Conservation (phyloP, 2,113 vertebrate species). For the Antechinus stuartii region DNA sequence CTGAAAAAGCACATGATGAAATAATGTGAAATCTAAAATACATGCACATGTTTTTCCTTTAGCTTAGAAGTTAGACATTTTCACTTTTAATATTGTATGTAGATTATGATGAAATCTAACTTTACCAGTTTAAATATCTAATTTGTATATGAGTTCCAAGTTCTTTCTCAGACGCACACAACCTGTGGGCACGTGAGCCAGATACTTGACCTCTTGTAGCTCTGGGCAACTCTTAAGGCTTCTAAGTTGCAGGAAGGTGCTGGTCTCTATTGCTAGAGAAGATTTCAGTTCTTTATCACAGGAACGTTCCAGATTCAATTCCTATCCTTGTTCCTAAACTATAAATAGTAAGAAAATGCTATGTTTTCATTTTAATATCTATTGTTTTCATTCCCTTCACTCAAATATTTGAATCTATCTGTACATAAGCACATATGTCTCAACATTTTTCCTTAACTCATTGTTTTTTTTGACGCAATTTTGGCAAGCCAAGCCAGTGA, state of each 20-base stretch:
- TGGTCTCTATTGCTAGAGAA: neutral
- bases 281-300: neutral
- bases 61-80: conserved; percentile 26
- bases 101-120: neutral
- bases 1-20: conserved; percentile 33
- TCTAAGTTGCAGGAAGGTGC: neutral
- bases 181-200: neutral
- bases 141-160: neutral
- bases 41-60: neutral
- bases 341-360: conserved; percentile 44
- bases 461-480: conserved; percentile 74
- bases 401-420: conserved; percentile 69
- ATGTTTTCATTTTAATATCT: conserved; percentile 47
- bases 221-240: neutral
- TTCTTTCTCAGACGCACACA: neutral
- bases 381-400: conserved; percentile 59
- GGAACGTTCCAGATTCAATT: neutral
- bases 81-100: neutral
- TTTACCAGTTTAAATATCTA: neutral
- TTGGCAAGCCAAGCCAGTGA: conserved; percentile 73
- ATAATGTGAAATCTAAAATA: conserved; percentile 25
- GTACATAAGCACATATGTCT: conserved; percentile 57
- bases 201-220: neutral
- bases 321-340: neutral
- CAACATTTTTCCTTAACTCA: conserved; percentile 69